phyloP scores from a whole-genome alignment of 2,888 invertebrate genomes.

The Camptogramma bilineatum region DNA sequence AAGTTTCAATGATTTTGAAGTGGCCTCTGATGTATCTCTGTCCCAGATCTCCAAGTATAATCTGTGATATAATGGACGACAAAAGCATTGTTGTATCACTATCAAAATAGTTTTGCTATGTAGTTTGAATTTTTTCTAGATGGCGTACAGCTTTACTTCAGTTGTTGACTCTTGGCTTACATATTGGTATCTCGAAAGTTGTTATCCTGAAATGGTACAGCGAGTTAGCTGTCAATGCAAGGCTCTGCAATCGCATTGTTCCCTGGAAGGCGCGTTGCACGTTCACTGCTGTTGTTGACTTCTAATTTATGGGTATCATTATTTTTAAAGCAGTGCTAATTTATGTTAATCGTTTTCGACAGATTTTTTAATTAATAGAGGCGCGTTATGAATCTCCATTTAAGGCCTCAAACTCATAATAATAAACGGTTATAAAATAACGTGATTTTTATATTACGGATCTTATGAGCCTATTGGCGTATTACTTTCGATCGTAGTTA shows the following conservation, averaged over 20 bases:
- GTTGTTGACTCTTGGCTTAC: background rate
- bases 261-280: slow-evolving; percentile 10
- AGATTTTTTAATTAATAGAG: slow-evolving; percentile 20
- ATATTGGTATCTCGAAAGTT: background rate
- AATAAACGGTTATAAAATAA: slow-evolving; percentile 10
- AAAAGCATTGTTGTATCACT: background rate
- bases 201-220: slow-evolving; percentile 7
- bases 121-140: background rate
- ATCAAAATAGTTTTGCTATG: background rate
- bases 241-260: slow-evolving; percentile 19
- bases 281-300: slow-evolving; percentile 7
- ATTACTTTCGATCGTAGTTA: background rate
- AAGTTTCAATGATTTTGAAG: slow-evolving; percentile 32
- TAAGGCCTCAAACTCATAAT: background rate
- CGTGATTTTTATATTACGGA: background rate
- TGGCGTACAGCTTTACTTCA: background rate
- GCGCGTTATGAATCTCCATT: slow-evolving; percentile 3
- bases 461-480: slow-evolving; percentile 5
- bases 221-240: background rate
- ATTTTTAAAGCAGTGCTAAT: slow-evolving; percentile 15
- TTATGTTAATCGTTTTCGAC: slow-evolving; percentile 24
- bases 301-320: slow-evolving; percentile 15
- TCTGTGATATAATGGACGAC: slow-evolving; percentile 30
- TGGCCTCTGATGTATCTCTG: slow-evolving; percentile 32
- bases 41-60: slow-evolving; percentile 38